A percentile compares a stretch with the other conserved stretches of the same genome.
phyloP scores from a whole-genome alignment of 2,113 vertebrate genomes.

The Scolopax mira region DNA sequence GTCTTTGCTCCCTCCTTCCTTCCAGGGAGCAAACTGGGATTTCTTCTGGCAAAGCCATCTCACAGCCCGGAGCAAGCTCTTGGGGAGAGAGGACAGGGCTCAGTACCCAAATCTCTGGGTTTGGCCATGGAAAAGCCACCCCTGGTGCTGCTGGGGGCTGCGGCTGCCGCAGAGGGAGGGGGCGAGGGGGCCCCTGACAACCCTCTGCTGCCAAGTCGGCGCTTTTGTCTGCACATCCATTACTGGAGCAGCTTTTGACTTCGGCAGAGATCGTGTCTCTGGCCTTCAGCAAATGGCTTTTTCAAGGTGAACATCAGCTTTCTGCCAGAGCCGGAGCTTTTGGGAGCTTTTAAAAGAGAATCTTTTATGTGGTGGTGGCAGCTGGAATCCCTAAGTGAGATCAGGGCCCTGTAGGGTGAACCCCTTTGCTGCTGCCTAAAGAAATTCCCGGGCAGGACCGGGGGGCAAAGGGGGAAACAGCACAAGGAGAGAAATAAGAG shows the following conservation, averaged over 20 bases:
- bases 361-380: not conserved
- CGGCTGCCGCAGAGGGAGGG: not conserved
- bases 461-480: not conserved
- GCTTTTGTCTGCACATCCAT: slow-evolving; percentile 31
- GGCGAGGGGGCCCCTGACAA: accelerated
- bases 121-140: not conserved
- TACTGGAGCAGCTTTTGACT: not conserved
- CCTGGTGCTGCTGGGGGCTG: not conserved
- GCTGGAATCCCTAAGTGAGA: not conserved
- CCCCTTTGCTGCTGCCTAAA: not conserved
- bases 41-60: not conserved
- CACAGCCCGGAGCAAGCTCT: not conserved
- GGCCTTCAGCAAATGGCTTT: slow-evolving; percentile 37
- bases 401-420: not conserved
- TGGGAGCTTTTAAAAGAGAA: not conserved
- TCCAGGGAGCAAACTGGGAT: accelerated
- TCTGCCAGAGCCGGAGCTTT: not conserved
- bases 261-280: not conserved
- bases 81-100: not conserved
- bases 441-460: not conserved
- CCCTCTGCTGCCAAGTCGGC: not conserved
- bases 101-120: accelerated
- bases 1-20: not conserved
- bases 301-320: slow-evolving; percentile 36
- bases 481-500: accelerated